These are phyloP conservation scores for Pseudotriccus pelzelni DNA, from an alignment of 2,797 vertebrate genomes.

Conservation along the genomic window DNA sequence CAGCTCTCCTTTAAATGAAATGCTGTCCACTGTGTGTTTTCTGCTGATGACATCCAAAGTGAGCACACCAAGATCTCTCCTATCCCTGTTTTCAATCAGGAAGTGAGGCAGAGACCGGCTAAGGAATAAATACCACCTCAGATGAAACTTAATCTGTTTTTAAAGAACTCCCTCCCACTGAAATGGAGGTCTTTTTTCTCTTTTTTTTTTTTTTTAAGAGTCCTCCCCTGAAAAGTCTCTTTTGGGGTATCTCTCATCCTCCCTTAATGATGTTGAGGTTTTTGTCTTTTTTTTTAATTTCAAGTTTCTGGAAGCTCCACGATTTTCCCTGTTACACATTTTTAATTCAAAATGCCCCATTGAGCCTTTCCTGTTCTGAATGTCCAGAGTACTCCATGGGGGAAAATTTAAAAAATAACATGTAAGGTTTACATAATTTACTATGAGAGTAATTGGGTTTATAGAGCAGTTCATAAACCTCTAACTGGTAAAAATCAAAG, in stretches of 20 bases:
- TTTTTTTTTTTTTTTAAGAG: not conserved
- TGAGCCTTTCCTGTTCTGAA: conserved; percentile 34
- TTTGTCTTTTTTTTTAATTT: not conserved
- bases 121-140: conserved; percentile 4
- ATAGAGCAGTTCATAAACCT: conserved; percentile 73
- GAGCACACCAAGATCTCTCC: not conserved
- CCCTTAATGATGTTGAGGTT: not conserved
- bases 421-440: conserved; percentile 75
- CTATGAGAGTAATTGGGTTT: conserved; percentile 71
- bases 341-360: conserved; percentile 29
- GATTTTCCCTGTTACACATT: not conserved
- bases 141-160: conserved; percentile 44
- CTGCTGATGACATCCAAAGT: not conserved
- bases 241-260: not conserved
- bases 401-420: conserved; percentile 62
- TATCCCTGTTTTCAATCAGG: conserved; percentile 3
- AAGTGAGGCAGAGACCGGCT: not conserved
- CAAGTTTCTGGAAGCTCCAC: conserved; percentile 1
- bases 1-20: not conserved
- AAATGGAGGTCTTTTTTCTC: not conserved
- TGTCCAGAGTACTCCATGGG: conserved; percentile 31
- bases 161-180: not conserved
- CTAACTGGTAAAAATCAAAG: conserved; percentile 78
- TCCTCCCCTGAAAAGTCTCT: not conserved
- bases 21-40: accelerated